phyloP scores from a whole-genome alignment of 2,797 vertebrate species.

The Gambusia yucatana region DNA sequence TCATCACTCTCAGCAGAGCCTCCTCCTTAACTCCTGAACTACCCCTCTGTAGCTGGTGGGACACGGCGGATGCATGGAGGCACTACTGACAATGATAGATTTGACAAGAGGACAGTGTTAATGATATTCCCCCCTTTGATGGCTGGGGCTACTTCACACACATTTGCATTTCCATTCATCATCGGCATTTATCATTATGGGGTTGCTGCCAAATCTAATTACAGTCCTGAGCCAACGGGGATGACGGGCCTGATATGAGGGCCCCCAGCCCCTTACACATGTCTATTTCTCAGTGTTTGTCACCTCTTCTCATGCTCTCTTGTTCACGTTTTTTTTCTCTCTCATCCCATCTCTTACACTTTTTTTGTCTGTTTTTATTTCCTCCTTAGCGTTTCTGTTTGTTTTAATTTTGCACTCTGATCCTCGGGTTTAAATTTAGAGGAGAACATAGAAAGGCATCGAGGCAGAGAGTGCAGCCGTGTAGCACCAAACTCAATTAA shows the following conservation, averaged over 20 bases:
- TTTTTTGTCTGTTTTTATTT: conserved; percentile 37
- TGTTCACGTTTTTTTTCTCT: conserved; percentile 54
- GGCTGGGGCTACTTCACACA: conserved; percentile 90
- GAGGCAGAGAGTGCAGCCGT: conserved; percentile 87
- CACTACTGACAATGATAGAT: conserved; percentile 95
- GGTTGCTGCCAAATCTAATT: conserved; percentile 98
- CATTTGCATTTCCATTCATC: conserved; percentile 99
- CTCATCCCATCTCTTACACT: conserved; percentile 47
- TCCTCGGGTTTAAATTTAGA: conserved; percentile 56
- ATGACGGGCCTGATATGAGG: conserved; percentile 80
- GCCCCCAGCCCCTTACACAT: conserved; percentile 65
- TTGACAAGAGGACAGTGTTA: conserved; percentile 95
- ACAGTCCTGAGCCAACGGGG: conserved; percentile 93
- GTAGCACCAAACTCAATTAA: conserved; percentile 94
- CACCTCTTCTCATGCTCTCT: conserved; percentile 63
- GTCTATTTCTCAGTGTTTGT: conserved; percentile 67
- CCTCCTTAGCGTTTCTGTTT: conserved; percentile 38
- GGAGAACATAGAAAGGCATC: conserved; percentile 84
- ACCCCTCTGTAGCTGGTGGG: conserved; percentile 75
- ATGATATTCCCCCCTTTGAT: conserved; percentile 91
- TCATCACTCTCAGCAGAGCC: conserved; percentile 29
- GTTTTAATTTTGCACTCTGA: conserved; percentile 30
- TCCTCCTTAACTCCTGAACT: conserved; percentile 67
- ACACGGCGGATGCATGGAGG: conserved; percentile 76
- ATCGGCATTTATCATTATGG: conserved; percentile 95